These are phyloP conservation scores for Ferdinandea cuprea DNA, from an alignment of 2,888 invertebrate species.

Conservation along the genomic window DNA sequence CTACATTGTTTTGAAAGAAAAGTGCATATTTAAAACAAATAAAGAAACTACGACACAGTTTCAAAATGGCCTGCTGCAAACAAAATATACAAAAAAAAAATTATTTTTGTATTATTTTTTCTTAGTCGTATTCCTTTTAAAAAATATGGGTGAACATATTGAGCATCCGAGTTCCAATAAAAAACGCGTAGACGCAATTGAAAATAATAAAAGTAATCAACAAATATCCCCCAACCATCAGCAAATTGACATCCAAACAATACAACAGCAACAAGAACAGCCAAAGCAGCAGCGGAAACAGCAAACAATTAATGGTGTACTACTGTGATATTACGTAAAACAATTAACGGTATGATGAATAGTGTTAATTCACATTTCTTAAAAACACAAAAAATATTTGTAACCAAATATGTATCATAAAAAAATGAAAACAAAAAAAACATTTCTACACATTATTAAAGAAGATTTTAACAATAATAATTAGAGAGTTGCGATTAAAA, in stretches of 20 bases:
- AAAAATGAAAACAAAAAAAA: background rate
- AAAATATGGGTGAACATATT: conserved; percentile 45
- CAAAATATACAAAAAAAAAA: conserved; percentile 18
- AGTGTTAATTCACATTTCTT: conserved; percentile 25
- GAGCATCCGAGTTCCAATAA: conserved; percentile 2
- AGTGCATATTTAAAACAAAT: conserved; percentile 28
- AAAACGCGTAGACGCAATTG: conserved; percentile 19
- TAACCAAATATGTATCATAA: too few species aligned
- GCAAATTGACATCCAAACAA: conserved; percentile 20
- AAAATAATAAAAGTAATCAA: conserved; percentile 16
- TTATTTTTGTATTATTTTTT: conserved; percentile 17
- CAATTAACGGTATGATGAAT: conserved; percentile 77
- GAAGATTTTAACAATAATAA: background rate
- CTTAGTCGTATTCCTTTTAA: conserved; percentile 13
- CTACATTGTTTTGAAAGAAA: conserved; percentile 17
- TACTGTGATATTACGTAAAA: conserved; percentile 78
- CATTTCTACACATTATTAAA: background rate
- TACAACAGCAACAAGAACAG: conserved; percentile 39
- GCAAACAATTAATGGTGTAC: conserved; percentile 75
- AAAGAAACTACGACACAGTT: conserved; percentile 12
- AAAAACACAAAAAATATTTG: background rate
- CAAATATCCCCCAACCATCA: conserved; percentile 32
- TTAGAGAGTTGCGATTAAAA: conserved; percentile 12
- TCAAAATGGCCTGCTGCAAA: conserved; percentile 34
- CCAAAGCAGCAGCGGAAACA: conserved; percentile 50